These are phyloP conservation scores for Lagenorhynchus albirostris DNA, from an alignment of 2,113 vertebrate species.

Conservation along the genomic window DNA sequence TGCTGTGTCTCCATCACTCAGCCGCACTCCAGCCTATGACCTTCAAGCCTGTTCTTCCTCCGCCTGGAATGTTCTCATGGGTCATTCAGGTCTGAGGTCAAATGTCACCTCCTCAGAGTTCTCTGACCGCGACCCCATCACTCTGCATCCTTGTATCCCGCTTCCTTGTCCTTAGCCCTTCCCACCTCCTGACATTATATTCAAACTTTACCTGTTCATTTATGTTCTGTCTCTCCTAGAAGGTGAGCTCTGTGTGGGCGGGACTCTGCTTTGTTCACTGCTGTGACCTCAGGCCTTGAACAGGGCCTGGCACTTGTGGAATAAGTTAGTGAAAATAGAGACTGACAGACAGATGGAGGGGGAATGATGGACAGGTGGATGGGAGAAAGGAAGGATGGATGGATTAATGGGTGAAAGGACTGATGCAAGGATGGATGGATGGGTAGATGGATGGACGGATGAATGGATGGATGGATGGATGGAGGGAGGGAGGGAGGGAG, in stretches of 20 bases:
- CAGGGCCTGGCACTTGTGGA: not conserved
- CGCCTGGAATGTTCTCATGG: not conserved
- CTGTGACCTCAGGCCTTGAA: not conserved
- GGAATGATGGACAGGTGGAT: not conserved
- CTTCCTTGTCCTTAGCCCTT: not conserved
- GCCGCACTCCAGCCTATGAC: not conserved
- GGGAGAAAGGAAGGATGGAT: too few relatives aligned
- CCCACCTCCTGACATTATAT: too few relatives aligned
- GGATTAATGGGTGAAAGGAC: not conserved
- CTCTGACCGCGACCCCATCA: not conserved
- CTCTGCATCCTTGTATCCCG: not conserved
- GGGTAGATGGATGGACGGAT: too few relatives aligned
- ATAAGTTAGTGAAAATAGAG: not conserved
- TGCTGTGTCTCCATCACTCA: not conserved
- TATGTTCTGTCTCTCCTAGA: not conserved
- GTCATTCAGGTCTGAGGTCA: not conserved
- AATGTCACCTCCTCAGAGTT: not conserved
- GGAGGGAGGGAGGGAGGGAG: too few relatives aligned
- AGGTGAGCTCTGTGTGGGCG: accelerated
- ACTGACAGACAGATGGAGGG: not conserved
- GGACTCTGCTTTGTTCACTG: not conserved
- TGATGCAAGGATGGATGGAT: too few relatives aligned
- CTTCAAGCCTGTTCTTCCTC: not conserved
- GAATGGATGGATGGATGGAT: not conserved
- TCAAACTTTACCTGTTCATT: not conserved